These are phyloP conservation scores for Chrysina gloriosa DNA, from an alignment of 2,888 invertebrate species.

Conservation along the genomic window DNA sequence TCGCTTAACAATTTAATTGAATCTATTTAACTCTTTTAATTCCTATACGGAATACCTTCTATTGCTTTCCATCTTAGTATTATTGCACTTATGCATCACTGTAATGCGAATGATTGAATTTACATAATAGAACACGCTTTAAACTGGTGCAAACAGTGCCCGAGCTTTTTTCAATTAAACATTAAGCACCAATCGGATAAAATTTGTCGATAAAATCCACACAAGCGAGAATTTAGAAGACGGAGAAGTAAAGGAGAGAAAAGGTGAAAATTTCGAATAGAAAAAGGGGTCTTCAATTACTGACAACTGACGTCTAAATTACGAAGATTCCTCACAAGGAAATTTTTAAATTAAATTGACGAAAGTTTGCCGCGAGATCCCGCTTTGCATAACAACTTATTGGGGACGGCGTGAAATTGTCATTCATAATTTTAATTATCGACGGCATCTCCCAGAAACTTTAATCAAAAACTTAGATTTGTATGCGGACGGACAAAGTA, in stretches of 20 bases:
- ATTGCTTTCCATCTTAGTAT: no score
- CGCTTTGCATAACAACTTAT: constrained; percentile 43
- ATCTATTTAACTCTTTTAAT: no score
- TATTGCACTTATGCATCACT: no score
- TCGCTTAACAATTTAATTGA: no score
- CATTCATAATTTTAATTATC: constrained; percentile 40
- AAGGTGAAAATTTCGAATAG: constrained; percentile 11
- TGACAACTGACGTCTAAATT: constrained; percentile 41
- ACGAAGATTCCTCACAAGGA: constrained; percentile 38
- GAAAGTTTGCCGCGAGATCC: constrained; percentile 45
- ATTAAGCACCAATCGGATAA: constrained; percentile 5
- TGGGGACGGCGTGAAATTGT: constrained; percentile 31
- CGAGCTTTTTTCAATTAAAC: constrained; percentile 19
- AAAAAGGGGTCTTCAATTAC: constrained; percentile 42
- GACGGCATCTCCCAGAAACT: constrained; percentile 25
- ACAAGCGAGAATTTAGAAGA: neutral
- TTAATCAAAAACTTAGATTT: constrained; percentile 38
- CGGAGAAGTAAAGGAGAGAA: neutral
- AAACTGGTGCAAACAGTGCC: neutral
- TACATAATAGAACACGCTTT: neutral
- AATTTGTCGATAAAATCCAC: constrained; percentile 13
- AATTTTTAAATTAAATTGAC: constrained; percentile 51
- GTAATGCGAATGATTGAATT: no score
- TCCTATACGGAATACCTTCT: no score
- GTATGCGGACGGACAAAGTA: constrained; percentile 26